Evolutionary conservation across 2,113 vertebrate species (phyloP).

Genomic region (Lota lota): DNA sequence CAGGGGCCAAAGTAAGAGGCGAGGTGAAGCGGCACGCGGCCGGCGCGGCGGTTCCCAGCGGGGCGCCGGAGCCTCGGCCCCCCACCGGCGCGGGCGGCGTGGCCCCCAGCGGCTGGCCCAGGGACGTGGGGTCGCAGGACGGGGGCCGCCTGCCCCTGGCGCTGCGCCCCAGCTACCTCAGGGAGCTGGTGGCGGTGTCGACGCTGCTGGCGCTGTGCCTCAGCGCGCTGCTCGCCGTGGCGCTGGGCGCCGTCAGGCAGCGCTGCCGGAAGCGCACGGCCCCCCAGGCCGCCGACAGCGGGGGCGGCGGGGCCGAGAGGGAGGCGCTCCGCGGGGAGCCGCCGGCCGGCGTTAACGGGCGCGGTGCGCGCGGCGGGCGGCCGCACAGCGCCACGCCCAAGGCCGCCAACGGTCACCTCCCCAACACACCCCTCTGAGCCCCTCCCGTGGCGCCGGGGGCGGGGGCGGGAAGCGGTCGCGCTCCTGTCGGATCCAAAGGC

Average conservation of each 20-base stretch:
- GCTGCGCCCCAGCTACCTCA: slow-evolving; percentile 44
- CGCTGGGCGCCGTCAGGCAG: slow-evolving; percentile 48
- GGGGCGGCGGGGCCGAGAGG: slow-evolving; percentile 39
- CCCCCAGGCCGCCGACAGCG: slow-evolving; percentile 36
- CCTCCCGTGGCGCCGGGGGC: not conserved
- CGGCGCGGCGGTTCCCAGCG: not conserved
- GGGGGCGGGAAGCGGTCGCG: not conserved
- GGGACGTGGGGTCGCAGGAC: not conserved
- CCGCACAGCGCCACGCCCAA: slow-evolving; percentile 43
- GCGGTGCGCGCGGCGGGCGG: not conserved
- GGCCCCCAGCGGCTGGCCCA: slow-evolving; percentile 12
- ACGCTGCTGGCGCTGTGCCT: slow-evolving; percentile 63
- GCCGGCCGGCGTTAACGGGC: slow-evolving; percentile 7
- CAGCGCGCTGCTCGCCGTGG: slow-evolving; percentile 47
- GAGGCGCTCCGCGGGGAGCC: slow-evolving; percentile 39
- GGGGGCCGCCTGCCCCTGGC: slow-evolving; percentile 17
- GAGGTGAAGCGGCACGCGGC: slow-evolving; percentile 6
- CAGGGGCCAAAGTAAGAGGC: slow-evolving; percentile 1
- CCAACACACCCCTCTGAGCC: slow-evolving; percentile 69
- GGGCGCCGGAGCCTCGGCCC: slow-evolving; percentile 5
- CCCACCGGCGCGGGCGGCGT: slow-evolving; percentile 8
- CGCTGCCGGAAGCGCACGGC: slow-evolving; percentile 44
- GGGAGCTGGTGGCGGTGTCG: slow-evolving; percentile 69
- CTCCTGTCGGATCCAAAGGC: not conserved
- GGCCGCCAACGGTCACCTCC: slow-evolving; percentile 65